Evolutionary conservation across 2,888 invertebrate genomes (phyloP).

Genomic region (Catonia carolina): DNA sequence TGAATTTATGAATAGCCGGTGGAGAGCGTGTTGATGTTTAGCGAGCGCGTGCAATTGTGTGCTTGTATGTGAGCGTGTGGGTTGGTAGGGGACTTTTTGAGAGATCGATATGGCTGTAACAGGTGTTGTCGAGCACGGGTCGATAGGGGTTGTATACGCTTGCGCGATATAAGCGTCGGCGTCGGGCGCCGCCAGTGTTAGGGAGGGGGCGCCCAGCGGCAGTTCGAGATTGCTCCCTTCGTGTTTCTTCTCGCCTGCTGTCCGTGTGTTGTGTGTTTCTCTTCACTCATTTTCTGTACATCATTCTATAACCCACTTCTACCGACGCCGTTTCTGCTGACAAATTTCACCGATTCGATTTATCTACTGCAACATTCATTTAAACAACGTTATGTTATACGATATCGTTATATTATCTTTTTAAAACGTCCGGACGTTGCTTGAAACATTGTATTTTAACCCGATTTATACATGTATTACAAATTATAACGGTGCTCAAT

Average conservation of each 20-base stretch:
- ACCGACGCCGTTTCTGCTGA: background rate
- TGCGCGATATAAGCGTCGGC: slow-evolving; percentile 9
- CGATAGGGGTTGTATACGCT: slow-evolving; percentile 15
- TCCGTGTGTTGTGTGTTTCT: background rate
- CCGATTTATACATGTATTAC: background rate
- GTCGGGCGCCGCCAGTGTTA: slow-evolving; percentile 15
- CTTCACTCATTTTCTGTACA: background rate
- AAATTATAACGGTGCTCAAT: slow-evolving; percentile 7
- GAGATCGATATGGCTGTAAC: slow-evolving; percentile 22
- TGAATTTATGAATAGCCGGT: background rate
- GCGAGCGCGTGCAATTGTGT: slow-evolving; percentile 13
- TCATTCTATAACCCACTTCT: background rate
- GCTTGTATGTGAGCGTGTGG: slow-evolving; percentile 19
- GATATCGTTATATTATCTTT: too few relatives aligned
- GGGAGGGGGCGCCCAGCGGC: slow-evolving; percentile 14
- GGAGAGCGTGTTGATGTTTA: slow-evolving; percentile 14
- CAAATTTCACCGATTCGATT: too few relatives aligned
- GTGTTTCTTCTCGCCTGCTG: background rate
- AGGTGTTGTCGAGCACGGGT: slow-evolving; percentile 24
- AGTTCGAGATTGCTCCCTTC: slow-evolving; percentile 6
- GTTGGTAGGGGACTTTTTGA: slow-evolving; percentile 4
- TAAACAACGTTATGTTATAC: too few relatives aligned
- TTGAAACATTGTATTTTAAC: slow-evolving; percentile 1
- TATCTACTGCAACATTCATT: too few relatives aligned
- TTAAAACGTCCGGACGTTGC: background rate